These are phyloP conservation scores for Galendromus occidentalis DNA, from an alignment of 1,140 invertebrate species.

Conservation along the genomic window DNA sequence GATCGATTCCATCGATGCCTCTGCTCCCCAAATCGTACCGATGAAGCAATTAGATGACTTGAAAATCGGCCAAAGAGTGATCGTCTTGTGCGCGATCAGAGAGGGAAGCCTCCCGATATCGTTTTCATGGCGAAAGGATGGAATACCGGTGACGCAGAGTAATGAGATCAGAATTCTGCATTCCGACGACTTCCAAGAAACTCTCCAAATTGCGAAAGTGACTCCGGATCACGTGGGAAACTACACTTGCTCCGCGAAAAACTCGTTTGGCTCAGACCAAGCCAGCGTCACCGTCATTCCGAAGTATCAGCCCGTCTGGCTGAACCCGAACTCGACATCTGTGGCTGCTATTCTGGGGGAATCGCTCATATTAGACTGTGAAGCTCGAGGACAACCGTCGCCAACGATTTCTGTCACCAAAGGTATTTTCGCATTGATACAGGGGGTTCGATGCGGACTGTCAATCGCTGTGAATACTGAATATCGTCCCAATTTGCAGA, in stretches of 20 bases:
- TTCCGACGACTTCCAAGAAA: not conserved
- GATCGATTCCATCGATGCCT: not conserved
- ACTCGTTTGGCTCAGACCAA: slow-evolving; percentile 10
- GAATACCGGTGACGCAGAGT: not conserved
- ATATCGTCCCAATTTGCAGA: too few relatives aligned
- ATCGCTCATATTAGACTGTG: not conserved
- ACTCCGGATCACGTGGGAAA: not conserved
- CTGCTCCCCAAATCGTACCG: not conserved
- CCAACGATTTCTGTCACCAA: not conserved
- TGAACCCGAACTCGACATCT: not conserved
- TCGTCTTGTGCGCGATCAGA: not conserved
- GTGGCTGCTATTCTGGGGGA: not conserved
- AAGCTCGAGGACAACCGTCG: not conserved
- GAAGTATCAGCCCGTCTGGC: not conserved
- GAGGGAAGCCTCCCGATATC: not conserved
- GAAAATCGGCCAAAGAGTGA: not conserved
- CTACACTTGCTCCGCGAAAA: slow-evolving; percentile 19
- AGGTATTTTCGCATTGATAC: not conserved
- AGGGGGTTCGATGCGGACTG: too few relatives aligned
- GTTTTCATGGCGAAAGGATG: not conserved
- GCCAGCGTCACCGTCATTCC: not conserved
- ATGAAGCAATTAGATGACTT: not conserved
- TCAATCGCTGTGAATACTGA: too few relatives aligned
- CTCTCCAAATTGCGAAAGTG: not conserved
- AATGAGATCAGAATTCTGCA: not conserved